phyloP scores from a whole-genome alignment of 92 coral and sea anemone genomes.

The Scolanthus callimorphus region DNA sequence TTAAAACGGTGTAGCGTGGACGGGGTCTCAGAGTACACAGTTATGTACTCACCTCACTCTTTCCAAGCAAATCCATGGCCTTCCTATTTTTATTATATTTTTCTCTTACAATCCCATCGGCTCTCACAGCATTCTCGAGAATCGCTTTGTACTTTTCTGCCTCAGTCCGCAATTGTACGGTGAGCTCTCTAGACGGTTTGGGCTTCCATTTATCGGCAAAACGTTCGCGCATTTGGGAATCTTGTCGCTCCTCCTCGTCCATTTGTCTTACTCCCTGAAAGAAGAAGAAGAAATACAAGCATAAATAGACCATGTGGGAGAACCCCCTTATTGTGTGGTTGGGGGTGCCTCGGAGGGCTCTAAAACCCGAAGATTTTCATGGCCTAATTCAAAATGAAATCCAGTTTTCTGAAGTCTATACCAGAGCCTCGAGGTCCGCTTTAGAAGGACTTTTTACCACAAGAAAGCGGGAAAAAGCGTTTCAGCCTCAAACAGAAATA shows the following conservation, averaged over 20 bases:
- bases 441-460: too few relatives aligned
- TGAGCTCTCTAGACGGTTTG: slow-evolving; percentile 90
- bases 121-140: slow-evolving; percentile 88
- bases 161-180: slow-evolving; percentile 78
- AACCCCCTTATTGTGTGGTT: too few relatives aligned
- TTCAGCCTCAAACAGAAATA: too few relatives aligned
- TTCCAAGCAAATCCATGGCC: slow-evolving; percentile 81
- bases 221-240: slow-evolving; percentile 90
- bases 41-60: slow-evolving; percentile 69
- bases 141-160: slow-evolving; percentile 82
- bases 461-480: too few relatives aligned
- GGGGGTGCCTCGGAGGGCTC: too few relatives aligned
- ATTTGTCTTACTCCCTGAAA: slow-evolving; percentile 64
- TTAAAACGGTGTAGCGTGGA: slow-evolving; percentile 2
- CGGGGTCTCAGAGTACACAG: neutral
- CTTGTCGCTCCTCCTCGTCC: slow-evolving; percentile 99
- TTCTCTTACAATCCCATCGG: slow-evolving; percentile 85
- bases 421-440: too few relatives aligned
- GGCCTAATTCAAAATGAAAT: too few relatives aligned
- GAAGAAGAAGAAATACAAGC: too few relatives aligned
- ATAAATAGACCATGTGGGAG: too few relatives aligned
- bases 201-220: slow-evolving; percentile 91
- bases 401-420: too few relatives aligned
- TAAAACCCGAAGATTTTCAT: too few relatives aligned
- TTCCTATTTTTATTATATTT: slow-evolving; percentile 84